These are phyloP conservation scores for Barypeithes pellucidus DNA, from an alignment of 2,888 invertebrate genomes.

Conservation along the genomic window DNA sequence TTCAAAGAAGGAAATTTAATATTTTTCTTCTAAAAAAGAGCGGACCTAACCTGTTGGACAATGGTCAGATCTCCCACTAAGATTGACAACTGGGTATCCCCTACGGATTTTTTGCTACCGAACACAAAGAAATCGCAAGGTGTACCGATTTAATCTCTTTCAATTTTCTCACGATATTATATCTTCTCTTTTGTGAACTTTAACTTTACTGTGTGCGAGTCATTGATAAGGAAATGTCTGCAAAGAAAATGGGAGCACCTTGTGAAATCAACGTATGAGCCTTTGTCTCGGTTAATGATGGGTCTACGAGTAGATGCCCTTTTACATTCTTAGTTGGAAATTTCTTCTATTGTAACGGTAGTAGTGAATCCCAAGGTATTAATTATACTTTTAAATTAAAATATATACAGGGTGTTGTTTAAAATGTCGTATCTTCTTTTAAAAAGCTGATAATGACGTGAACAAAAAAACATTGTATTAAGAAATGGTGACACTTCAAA, in stretches of 20 bases:
- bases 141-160: slow-evolving; percentile 42
- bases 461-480: too few relatives aligned
- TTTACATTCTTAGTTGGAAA: slow-evolving; percentile 26
- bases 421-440: too few relatives aligned
- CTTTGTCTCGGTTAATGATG: slow-evolving; percentile 46
- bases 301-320: slow-evolving; percentile 44
- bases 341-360: not conserved
- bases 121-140: slow-evolving; percentile 40
- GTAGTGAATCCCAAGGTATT: too few relatives aligned
- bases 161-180: slow-evolving; percentile 54
- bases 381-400: too few relatives aligned
- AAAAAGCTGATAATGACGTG: too few relatives aligned
- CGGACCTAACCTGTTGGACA: slow-evolving; percentile 19
- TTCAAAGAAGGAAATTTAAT: slow-evolving; percentile 9
- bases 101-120: slow-evolving; percentile 21
- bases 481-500: too few relatives aligned
- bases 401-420: too few relatives aligned
- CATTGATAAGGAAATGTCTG: slow-evolving; percentile 52
- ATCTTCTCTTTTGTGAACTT: slow-evolving; percentile 52
- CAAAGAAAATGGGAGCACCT: slow-evolving; percentile 43
- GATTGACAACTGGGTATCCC: slow-evolving; percentile 24
- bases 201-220: slow-evolving; percentile 45
- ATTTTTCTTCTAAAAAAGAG: slow-evolving; percentile 11
- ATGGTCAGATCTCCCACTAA: slow-evolving; percentile 26
- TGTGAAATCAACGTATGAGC: slow-evolving; percentile 42